Conservation (phyloP, 2,797 vertebrate genomes). For the Crenuchus spilurus region DNA sequence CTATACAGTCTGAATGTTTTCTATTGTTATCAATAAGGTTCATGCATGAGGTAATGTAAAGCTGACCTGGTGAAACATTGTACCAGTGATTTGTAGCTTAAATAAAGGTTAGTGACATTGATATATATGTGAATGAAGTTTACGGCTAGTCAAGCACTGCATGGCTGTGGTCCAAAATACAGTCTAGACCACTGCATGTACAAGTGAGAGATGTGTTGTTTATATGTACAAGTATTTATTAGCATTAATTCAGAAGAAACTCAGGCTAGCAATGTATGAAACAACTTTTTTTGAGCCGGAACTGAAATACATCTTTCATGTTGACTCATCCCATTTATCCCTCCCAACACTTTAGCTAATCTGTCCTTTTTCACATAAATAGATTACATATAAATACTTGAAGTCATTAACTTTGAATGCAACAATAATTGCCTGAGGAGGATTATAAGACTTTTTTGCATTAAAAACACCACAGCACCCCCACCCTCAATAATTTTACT, state of each 20-base stretch:
- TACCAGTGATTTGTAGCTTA: neutral
- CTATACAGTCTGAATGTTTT: neutral
- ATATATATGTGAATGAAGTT: neutral
- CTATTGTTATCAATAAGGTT: neutral
- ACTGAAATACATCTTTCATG: neutral
- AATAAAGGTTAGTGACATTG: neutral
- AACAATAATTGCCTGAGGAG: slow-evolving; percentile 61
- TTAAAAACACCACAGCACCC: slow-evolving; percentile 19
- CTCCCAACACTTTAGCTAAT: slow-evolving; percentile 54
- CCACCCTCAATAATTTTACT: slow-evolving; percentile 6
- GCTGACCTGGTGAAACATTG: neutral
- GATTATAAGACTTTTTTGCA: slow-evolving; percentile 57
- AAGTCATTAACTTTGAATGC: slow-evolving; percentile 74
- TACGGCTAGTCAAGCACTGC: too few species aligned
- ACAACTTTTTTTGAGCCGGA: neutral
- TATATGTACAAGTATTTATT: neutral
- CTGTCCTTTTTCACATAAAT: slow-evolving; percentile 70
- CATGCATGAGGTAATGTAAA: neutral
- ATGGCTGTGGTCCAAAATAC: neutral
- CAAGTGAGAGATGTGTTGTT: neutral
- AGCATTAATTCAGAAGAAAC: neutral
- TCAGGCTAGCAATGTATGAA: neutral
- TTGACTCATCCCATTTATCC: slow-evolving; percentile 1
- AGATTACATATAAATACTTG: slow-evolving; percentile 66
- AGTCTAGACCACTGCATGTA: neutral